Conservation (phyloP, 2,797 vertebrate genomes). For the Gymnodraco acuticeps region DNA sequence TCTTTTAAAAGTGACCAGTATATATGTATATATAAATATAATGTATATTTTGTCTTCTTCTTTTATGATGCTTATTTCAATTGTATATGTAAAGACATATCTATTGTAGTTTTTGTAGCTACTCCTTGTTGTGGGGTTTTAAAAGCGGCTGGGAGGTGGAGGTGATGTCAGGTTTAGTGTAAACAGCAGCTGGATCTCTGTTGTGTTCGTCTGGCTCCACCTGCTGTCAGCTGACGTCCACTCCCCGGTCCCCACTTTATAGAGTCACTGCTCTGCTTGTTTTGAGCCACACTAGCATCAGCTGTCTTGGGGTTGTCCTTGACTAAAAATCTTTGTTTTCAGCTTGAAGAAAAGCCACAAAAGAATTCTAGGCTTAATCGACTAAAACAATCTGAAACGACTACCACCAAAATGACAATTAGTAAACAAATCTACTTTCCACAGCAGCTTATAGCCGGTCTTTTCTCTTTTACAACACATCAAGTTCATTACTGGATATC, state of each 20-base stretch:
- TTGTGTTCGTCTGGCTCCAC: conserved; percentile 3
- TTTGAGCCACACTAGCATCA: conserved; percentile 50
- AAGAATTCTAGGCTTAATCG: no score
- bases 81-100: conserved; percentile 82
- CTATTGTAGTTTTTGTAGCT: conserved; percentile 70
- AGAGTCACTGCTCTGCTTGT: conserved; percentile 33
- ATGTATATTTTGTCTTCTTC: conserved; percentile 44
- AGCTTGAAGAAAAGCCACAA: no score
- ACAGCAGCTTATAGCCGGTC: background rate
- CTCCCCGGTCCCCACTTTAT: conserved; percentile 20
- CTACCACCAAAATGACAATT: no score
- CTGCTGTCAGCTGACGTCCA: conserved; percentile 22
- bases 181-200: conserved; percentile 19
- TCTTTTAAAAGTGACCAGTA: conserved; percentile 81
- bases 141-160: conserved; percentile 31
- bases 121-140: conserved; percentile 38
- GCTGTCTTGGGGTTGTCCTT: background rate
- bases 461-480: background rate
- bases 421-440: background rate
- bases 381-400: no score
- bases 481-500: background rate
- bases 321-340: no score
- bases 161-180: background rate
- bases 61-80: conserved; percentile 85
- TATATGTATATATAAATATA: conserved; percentile 72